Base-by-base conservation (phyloP, 2,888 invertebrate genomes). In the Acleris literana region DNA sequence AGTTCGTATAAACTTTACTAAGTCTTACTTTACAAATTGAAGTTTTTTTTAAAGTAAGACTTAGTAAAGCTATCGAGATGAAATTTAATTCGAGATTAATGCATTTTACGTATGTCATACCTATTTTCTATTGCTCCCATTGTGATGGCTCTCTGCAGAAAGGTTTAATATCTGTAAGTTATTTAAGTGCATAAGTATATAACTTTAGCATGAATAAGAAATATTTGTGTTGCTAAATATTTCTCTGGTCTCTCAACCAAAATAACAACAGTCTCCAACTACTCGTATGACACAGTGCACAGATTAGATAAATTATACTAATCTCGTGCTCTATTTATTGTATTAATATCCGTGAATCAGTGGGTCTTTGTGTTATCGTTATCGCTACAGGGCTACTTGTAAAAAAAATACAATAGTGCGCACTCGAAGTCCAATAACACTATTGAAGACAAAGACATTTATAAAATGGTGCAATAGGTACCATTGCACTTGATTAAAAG, bases 281-380 rank as follows among this genome's bases (percentile, higher is more conserved):
- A 53, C 7, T 3, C n/a, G n/a, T 29, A 39, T 39, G 39, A 3
- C 9, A 54, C 22, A 55, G 20, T 55, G 18, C 22, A 43, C 16
- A 20, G 57, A 57, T 57, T 43, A 57, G 57, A 57, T 57, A 57
- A 46, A n/a, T 44, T n/a, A 56, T n/a, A 46, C 46, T 46, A 29
- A 57, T 57, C 44, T 25, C 29, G 22, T 46, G 46, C 17, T 25
- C 25, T 46, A 46, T 57, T 57, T 57, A 25, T 46, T 39, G 13
- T 39, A 25, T 25, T 25, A 46, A 57, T 57, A 57, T 57, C 46
- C 44, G 17, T 57, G 57, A 57, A 57, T 57, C 57, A 57, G 25
- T 25, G 46, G 17, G n/a, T 17, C n/a, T 46, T 57, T 56, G 9
- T 44, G 25, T 46, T 57, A 57, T 57, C 57, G n/a, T 57, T 57